Evolutionary conservation across 2,113 vertebrate species (phyloP).

Genomic region (Zosterops pallidus): DNA sequence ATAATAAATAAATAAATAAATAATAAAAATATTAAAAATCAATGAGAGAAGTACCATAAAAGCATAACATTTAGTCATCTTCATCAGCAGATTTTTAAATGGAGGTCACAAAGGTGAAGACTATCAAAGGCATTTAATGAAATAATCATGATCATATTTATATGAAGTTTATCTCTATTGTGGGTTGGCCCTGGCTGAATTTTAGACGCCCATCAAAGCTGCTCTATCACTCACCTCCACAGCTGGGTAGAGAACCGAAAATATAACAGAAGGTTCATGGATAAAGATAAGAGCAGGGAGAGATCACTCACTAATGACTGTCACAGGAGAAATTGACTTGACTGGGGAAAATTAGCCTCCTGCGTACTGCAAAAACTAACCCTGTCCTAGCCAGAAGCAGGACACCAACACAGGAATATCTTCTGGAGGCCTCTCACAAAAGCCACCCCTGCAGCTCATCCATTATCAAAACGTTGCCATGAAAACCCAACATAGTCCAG

Average conservation of each 20-base stretch:
- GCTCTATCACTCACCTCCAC: background rate
- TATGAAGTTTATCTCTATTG: background rate
- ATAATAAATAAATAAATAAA: background rate
- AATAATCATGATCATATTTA: background rate
- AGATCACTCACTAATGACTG: background rate
- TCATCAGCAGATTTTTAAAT: background rate
- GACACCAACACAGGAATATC: background rate
- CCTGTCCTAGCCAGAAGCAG: background rate
- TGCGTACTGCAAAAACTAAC: background rate
- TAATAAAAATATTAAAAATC: background rate
- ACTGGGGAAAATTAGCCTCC: background rate
- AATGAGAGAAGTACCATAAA: background rate
- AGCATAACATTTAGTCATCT: background rate
- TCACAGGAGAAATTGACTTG: background rate
- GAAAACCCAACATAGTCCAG: background rate
- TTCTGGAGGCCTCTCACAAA: background rate
- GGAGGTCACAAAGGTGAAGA: background rate
- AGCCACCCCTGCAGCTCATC: accelerated
- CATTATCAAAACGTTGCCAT: background rate
- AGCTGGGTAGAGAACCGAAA: background rate
- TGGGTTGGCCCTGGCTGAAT: background rate
- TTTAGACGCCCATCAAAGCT: background rate
- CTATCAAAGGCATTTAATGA: background rate
- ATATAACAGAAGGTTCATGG: background rate
- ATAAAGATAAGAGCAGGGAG: background rate